A percentile compares a stretch with the other conserved stretches of the same genome.
These are phyloP conservation scores for Ips typographus DNA, from an alignment of 1,140 invertebrate species.

Conservation along the genomic window DNA sequence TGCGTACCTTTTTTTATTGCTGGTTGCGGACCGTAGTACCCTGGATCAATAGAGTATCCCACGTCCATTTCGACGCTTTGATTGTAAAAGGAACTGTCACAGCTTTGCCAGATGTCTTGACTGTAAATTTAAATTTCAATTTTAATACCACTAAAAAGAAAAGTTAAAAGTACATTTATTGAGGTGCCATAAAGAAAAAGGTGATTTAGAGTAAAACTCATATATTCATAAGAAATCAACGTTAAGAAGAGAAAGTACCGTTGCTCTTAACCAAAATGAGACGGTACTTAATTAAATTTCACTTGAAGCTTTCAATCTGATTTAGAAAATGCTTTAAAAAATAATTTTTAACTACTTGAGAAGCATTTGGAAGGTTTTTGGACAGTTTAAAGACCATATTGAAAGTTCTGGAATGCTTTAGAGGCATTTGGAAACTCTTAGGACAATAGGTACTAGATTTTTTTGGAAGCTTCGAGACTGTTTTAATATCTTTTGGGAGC, in stretches of 20 bases:
- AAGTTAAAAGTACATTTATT: constrained; percentile 8
- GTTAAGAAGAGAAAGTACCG: background rate
- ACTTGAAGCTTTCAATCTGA: too few species aligned
- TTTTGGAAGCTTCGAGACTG: too few species aligned
- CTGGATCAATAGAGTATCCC: constrained; percentile 55
- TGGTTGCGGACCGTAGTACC: constrained; percentile 49
- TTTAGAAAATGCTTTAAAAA: too few species aligned
- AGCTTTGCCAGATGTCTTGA: constrained; percentile 50
- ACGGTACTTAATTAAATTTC: too few species aligned
- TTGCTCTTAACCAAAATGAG: background rate
- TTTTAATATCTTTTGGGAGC: too few species aligned
- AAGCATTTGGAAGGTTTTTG: too few species aligned
- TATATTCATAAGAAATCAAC: background rate
- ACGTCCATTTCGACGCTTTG: constrained; percentile 49
- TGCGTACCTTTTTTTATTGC: constrained; percentile 6
- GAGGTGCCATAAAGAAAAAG: background rate
- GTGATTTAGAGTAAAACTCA: background rate
- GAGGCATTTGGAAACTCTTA: too few species aligned
- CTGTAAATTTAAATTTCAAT: constrained; percentile 39
- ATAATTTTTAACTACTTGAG: too few species aligned
- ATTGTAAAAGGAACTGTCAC: constrained; percentile 43
- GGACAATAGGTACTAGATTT: too few species aligned
- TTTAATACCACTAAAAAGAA: background rate
- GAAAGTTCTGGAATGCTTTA: too few species aligned
- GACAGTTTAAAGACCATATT: too few species aligned